These are phyloP conservation scores for Papilio machaon DNA, from an alignment of 1,140 invertebrate species.

Conservation along the genomic window DNA sequence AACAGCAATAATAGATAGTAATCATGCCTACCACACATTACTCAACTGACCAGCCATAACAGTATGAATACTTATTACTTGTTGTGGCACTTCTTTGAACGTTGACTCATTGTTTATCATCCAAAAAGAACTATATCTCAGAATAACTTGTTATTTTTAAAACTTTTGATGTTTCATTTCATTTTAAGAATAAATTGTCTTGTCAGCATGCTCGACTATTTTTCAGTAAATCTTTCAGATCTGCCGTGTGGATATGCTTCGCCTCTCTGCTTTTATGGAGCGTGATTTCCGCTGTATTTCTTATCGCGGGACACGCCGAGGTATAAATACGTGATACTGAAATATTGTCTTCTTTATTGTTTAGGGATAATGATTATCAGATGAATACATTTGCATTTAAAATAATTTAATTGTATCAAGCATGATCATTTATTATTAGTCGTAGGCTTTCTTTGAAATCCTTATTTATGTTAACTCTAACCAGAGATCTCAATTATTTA, in stretches of 20 bases:
- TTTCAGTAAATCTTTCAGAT: conserved; percentile 61
- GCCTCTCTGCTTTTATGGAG: conserved; percentile 77
- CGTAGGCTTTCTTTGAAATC: no score
- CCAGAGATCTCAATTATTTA: no score
- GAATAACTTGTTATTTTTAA: background rate
- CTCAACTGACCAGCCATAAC: no score
- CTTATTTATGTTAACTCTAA: no score
- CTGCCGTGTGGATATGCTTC: conserved; percentile 76
- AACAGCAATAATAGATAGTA: no score
- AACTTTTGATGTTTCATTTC: background rate
- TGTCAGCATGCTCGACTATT: conserved; percentile 7
- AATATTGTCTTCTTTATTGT: background rate
- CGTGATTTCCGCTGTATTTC: conserved; percentile 73
- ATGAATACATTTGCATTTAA: background rate
- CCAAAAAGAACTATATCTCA: background rate
- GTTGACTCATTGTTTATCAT: background rate
- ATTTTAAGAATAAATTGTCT: background rate
- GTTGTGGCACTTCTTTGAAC: no score
- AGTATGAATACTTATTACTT: no score
- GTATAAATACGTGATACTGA: conserved; percentile 46
- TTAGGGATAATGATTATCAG: background rate
- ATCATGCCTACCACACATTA: no score
- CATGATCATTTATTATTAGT: no score
- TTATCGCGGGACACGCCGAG: conserved; percentile 81
- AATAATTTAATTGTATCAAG: background rate